Conservation (phyloP, 2,113 vertebrate species). For the Hiodon alosoides region DNA sequence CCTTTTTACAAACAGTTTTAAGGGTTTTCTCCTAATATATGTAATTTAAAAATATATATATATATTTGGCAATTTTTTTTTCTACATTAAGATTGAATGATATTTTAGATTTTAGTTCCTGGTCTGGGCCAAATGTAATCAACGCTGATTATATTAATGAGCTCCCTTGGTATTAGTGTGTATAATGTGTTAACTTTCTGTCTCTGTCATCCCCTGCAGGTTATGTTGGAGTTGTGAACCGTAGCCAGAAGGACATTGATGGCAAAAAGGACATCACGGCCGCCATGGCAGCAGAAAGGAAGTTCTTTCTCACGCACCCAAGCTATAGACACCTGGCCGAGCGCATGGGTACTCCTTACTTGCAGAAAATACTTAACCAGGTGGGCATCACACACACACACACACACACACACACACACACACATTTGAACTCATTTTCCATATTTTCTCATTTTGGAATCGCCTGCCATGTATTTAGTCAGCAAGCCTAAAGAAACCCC, state of each 20-base stretch:
- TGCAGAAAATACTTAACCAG: constrained; percentile 91
- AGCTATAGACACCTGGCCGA: constrained; percentile 88
- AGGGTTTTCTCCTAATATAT: background rate
- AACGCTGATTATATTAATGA: background rate
- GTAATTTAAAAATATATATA: too few species aligned
- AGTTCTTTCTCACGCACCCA: constrained; percentile 90
- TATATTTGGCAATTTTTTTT: background rate
- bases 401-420: background rate
- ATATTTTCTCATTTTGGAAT: background rate
- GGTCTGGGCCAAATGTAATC: background rate
- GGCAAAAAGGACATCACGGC: constrained; percentile 90
- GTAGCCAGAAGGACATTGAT: constrained; percentile 94
- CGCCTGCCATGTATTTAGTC: too few species aligned
- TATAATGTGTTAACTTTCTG: background rate
- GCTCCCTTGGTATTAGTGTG: background rate
- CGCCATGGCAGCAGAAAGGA: constrained; percentile 84
- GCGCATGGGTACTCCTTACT: constrained; percentile 87
- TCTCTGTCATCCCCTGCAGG: constrained; percentile 52
- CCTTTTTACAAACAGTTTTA: background rate
- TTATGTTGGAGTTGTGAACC: constrained; percentile 88
- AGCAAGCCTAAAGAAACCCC: too few species aligned
- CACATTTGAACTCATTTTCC: constrained; percentile 14
- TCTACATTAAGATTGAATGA: background rate
- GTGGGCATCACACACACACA: constrained; percentile 52
- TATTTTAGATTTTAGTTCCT: background rate